Conservation (phyloP, 1,140 invertebrate species). For the Proctacanthus coquilletti region DNA sequence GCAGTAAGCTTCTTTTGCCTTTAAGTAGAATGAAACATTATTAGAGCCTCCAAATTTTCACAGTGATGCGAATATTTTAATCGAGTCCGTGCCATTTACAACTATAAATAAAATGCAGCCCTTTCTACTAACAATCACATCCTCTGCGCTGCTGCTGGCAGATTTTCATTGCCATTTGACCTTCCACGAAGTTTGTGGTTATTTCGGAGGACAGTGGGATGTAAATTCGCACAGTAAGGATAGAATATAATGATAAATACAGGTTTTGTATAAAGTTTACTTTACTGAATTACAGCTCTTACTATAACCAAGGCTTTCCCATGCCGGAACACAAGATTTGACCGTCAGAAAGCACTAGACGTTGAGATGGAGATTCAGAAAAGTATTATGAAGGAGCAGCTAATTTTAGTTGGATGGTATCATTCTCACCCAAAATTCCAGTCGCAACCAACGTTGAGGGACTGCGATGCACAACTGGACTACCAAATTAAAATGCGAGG, state of each 20-base stretch:
- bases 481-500: constrained; percentile 93
- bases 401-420: constrained; percentile 86
- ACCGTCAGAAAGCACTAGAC: constrained; percentile 51
- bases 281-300: constrained; percentile 44
- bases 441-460: constrained; percentile 74
- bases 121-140: constrained; percentile 74
- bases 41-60: constrained; percentile 26
- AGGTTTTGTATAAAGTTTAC: background rate
- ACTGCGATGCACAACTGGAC: constrained; percentile 83
- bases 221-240: constrained; percentile 82
- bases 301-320: constrained; percentile 81
- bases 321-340: constrained; percentile 64
- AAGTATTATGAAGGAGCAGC: constrained; percentile 61
- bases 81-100: constrained; percentile 75
- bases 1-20: constrained; percentile 40
- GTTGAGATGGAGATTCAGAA: constrained; percentile 69
- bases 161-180: constrained; percentile 90
- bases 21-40: too few species aligned
- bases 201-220: constrained; percentile 88
- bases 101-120: constrained; percentile 80
- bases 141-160: constrained; percentile 73
- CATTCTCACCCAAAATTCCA: constrained; percentile 86
- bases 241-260: too few species aligned
- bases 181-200: constrained; percentile 83
- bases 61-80: constrained; percentile 75